A percentile compares a stretch with the other conserved stretches of the same genome.
Evolutionary conservation across 2,797 vertebrate species (phyloP).

Genomic region (Anableps anableps): DNA sequence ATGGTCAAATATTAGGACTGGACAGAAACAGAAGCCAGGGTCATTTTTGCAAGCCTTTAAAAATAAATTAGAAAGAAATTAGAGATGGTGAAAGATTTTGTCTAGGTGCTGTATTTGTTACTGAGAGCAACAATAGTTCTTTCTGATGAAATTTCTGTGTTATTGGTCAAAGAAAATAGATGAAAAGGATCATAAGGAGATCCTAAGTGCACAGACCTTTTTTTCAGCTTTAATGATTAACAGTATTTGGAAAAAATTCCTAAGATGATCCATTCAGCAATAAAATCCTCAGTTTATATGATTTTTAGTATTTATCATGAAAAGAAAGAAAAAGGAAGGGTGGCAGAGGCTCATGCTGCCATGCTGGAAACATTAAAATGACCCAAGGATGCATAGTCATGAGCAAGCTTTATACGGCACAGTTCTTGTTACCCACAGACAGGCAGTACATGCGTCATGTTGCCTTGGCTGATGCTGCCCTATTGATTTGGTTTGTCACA

Average conservation of each 20-base stretch:
- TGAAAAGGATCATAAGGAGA: too few species aligned
- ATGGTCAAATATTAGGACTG: neutral
- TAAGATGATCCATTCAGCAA: neutral
- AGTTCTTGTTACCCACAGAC: neutral
- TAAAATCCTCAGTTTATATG: neutral
- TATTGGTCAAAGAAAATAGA: neutral
- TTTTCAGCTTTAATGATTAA: neutral
- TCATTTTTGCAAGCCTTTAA: neutral
- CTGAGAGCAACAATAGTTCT: neutral
- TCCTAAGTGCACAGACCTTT: neutral
- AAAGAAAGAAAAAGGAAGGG: neutral
- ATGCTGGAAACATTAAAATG: neutral
- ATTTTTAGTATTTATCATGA: neutral
- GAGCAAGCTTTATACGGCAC: neutral
- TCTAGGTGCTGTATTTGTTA: neutral
- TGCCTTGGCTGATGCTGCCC: slow-evolving; percentile 3
- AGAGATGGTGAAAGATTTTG: neutral
- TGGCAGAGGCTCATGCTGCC: neutral
- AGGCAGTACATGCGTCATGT: neutral
- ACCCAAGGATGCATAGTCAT: slow-evolving; percentile 2
- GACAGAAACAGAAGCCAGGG: neutral
- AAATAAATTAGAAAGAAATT: neutral
- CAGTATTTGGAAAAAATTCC: neutral
- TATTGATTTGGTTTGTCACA: slow-evolving; percentile 1
- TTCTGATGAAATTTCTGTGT: too few species aligned